phyloP scores from a whole-genome alignment of 92 coral and sea anemone genomes.

The Palythoa heliodiscus region DNA sequence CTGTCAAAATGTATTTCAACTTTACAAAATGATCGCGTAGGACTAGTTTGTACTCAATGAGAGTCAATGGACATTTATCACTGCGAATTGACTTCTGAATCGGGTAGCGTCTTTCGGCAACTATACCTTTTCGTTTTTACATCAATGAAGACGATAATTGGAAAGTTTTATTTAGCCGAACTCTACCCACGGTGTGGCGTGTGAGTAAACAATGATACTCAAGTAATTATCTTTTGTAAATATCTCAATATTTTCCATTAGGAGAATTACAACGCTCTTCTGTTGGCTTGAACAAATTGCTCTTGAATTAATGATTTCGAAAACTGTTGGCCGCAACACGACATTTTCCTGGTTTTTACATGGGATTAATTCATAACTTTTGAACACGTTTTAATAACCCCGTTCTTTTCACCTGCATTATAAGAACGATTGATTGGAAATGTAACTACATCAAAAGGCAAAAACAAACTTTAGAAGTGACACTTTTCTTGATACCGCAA shows the following conservation, averaged over 20 bases:
- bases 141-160: constrained; percentile 19
- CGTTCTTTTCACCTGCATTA: neutral
- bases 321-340: constrained; percentile 10
- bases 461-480: neutral
- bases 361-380: neutral
- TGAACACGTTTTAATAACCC: neutral
- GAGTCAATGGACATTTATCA: neutral
- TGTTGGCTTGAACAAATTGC: constrained; percentile 12
- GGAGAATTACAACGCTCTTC: constrained; percentile 10
- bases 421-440: neutral
- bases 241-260: constrained; percentile 38
- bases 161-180: constrained; percentile 38
- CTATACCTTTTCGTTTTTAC: neutral
- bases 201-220: constrained; percentile 35
- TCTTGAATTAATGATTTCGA: constrained; percentile 20
- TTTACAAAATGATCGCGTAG: neutral
- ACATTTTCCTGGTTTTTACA: neutral
- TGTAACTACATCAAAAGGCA: neutral
- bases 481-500: neutral
- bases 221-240: constrained; percentile 42
- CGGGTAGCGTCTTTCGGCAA: neutral
- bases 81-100: neutral
- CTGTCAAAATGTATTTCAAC: neutral
- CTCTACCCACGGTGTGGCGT: constrained; percentile 32
- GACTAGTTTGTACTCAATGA: neutral